These are phyloP conservation scores for Virgularia gustaviana DNA, from an alignment of 92 coral and sea anemone species.

Conservation along the genomic window DNA sequence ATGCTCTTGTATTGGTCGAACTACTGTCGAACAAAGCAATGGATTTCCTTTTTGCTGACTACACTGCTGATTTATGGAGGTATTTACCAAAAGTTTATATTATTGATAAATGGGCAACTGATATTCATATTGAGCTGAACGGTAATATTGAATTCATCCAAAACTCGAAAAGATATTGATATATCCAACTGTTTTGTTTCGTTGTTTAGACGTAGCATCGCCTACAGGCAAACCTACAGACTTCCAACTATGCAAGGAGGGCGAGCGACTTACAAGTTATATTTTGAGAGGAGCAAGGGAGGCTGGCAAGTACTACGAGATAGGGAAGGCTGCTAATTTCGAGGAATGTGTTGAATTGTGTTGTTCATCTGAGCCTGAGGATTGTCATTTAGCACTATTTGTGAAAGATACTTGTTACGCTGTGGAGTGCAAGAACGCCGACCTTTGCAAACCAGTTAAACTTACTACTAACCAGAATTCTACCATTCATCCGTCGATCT, in stretches of 20 bases:
- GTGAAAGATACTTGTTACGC: slow-evolving; percentile 63
- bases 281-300: slow-evolving; percentile 65
- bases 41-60: neutral
- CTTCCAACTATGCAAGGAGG: slow-evolving; percentile 40
- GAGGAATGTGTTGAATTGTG: slow-evolving; percentile 72
- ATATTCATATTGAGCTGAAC: no score
- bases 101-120: neutral
- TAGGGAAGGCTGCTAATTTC: slow-evolving; percentile 48
- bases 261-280: slow-evolving; percentile 54
- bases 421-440: slow-evolving; percentile 66
- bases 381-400: slow-evolving; percentile 61
- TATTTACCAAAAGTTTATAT: neutral
- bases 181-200: no score
- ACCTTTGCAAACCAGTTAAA: slow-evolving; percentile 66
- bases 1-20: neutral
- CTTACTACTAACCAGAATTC: slow-evolving; percentile 12
- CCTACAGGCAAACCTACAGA: slow-evolving; percentile 36
- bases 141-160: no score
- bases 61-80: slow-evolving; percentile 7
- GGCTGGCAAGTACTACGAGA: slow-evolving; percentile 69
- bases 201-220: no score
- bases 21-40: neutral
- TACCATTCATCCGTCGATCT: slow-evolving; percentile 18
- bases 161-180: no score
- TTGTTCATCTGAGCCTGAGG: slow-evolving; percentile 53